Evolutionary conservation across 2,888 invertebrate species (phyloP), one percentile per base, ranked within the genome.

Genomic region (Psococerastis gibbosa): DNA sequence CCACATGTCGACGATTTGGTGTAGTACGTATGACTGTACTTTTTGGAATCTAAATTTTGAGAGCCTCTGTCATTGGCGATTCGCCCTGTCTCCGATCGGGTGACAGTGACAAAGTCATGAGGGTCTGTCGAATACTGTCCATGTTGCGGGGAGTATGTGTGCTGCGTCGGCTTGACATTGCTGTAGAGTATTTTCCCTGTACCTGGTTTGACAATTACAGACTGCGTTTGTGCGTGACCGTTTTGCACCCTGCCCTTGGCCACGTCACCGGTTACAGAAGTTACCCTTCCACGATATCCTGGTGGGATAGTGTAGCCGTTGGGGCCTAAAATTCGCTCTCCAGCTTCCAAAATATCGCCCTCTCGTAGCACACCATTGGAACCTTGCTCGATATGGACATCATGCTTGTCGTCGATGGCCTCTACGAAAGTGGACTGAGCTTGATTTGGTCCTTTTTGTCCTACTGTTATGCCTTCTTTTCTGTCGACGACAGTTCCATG

Each of bases 1-100:
- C 85, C 85, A 57, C 85, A 87, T 2, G 80, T 83, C 2, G 84
- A 84, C 6, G 83, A 81, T 60, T 85, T 85, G 0, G 84, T 82
- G 54, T 81, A 85, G 60, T 82, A 85, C 1, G 80, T 78, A 50
- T 78, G 78, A 2, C 78, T 73, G 55, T 73, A 77, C 60, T 78
- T 78, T 56, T 79, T 77, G 47, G 78, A 74, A 46, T 73, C 72
- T 31, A 61, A 57, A 22, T 64, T 56, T 53, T 62, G 61, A 3
- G 31, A 22, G 20, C 41, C 32, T n/a, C 15, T 15, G 52, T 73
- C 9, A 13, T 17, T 38, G 5, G 3, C 8, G 3, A 18, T 3
- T 13, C 13, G 75, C 4, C 83, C 80, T 1, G 81, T 78, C 42
- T 83, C 76, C 2, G 82, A 82, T 58, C 80, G 84, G 2, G 81